Evolutionary conservation across 2,888 invertebrate species (phyloP), one percentile per base, ranked within the genome.

Genomic region (Crematogaster levior): DNA sequence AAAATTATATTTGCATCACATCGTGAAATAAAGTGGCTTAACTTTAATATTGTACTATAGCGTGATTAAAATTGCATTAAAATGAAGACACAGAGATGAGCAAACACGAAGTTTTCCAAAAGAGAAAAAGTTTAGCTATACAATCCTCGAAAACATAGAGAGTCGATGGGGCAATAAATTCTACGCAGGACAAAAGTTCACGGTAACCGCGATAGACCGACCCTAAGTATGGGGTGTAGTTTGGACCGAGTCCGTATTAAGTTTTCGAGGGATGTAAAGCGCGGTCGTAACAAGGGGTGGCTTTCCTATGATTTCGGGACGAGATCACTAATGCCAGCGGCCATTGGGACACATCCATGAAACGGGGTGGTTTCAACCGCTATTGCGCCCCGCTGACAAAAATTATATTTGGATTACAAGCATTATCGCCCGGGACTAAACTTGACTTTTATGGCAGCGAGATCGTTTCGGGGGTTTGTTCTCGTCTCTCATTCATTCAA

Each of bases 341-440:
- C 73, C 68, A 27, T 72, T 77, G 80, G 79, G 43, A 87, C 56
- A 70, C 80, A 87, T 86, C 82, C 84, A 68, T 81, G 81, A 83
- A 77, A 74, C n/a, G 80, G 88, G 87, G 86, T 85, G 85, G 82
- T 86, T 85, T 80, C 81, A 84, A 89, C 89, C 90, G 88, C 87
- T 85, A 86, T 74, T 81, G 88, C 83, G 83, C 90, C 91, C 89
- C 91, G 89, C 89, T 85, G 89, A 90, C 92, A 91, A 92, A 93
- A 94, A 94, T 94, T 94, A 94, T 94, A 94, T 94, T 94, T 92
- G 94, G 93, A 94, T 94, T 93, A 94, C 94, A 94, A 94, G 94
- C 93, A 94, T 94, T 94, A 94, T 94, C 93, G 92, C 93, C 92
- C 91, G 85, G 90, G 90, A 94, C 93, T 94, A 93, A 94, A 94